These are phyloP conservation scores for Andrena chrysosceles DNA, from an alignment of 2,888 invertebrate species.

Conservation along the genomic window DNA sequence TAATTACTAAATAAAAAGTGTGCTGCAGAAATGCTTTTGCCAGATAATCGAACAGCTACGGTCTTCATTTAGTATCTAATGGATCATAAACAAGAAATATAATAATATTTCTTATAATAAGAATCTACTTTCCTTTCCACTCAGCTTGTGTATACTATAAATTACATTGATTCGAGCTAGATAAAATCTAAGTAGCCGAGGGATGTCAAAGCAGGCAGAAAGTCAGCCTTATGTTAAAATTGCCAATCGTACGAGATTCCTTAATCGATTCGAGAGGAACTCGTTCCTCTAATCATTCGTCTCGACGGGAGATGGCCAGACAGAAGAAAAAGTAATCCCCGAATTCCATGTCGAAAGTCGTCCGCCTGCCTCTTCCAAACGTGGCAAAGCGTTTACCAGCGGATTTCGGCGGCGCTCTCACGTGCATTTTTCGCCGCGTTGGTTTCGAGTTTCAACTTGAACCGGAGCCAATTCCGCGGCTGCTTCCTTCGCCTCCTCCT, in stretches of 20 bases:
- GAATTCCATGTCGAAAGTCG: slow-evolving; percentile 29
- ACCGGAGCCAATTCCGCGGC: slow-evolving; percentile 54
- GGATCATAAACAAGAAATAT: too few relatives aligned
- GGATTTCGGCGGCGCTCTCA: slow-evolving; percentile 45
- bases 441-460: slow-evolving; percentile 60
- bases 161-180: too few relatives aligned
- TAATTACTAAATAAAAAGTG: too few relatives aligned
- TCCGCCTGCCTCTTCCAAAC: slow-evolving; percentile 18
- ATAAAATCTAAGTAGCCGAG: too few relatives aligned
- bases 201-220: too few relatives aligned
- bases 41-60: too few relatives aligned
- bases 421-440: slow-evolving; percentile 57
- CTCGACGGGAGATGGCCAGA: slow-evolving; percentile 5
- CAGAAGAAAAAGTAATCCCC: slow-evolving; percentile 12
- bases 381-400: slow-evolving; percentile 53
- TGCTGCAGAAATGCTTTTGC: too few relatives aligned
- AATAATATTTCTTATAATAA: too few relatives aligned
- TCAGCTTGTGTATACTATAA: too few relatives aligned
- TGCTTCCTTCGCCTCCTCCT: slow-evolving; percentile 42
- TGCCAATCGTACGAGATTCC: not conserved
- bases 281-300: slow-evolving; percentile 13
- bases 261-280: not conserved
- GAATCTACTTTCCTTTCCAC: too few relatives aligned
- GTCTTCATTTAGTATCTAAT: too few relatives aligned
- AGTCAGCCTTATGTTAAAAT: not conserved